Conservation (phyloP, 2,113 vertebrate species). For the Onychostoma macrolepis region DNA sequence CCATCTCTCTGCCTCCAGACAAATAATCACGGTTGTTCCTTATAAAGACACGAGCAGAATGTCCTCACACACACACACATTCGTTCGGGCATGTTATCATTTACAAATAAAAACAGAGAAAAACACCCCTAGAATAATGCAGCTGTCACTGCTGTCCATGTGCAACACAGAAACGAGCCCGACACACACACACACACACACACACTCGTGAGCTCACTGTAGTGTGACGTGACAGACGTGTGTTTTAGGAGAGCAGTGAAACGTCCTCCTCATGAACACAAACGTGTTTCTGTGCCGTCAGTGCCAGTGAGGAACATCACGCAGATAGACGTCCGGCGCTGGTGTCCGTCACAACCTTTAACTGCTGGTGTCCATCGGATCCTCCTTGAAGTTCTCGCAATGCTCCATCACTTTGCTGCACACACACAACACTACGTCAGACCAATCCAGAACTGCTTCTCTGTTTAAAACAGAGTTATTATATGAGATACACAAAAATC, state of each 20-base stretch:
- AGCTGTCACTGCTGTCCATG: background rate
- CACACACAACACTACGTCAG: background rate
- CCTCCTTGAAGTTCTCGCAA: constrained; percentile 94
- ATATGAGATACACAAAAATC: too few species aligned
- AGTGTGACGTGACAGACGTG: background rate
- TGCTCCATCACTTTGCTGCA: constrained; percentile 94
- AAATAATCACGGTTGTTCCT: background rate
- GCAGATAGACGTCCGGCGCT: background rate
- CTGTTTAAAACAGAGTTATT: too few species aligned
- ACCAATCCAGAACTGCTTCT: too few species aligned
- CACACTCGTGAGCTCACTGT: background rate
- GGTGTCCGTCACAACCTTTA: constrained; percentile 66
- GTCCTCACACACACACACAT: background rate
- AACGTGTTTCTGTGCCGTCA: background rate
- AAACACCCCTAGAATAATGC: constrained; percentile 4
- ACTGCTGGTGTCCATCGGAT: constrained; percentile 96
- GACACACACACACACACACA: background rate
- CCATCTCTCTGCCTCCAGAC: background rate
- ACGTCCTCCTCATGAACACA: background rate
- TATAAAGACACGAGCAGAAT: background rate
- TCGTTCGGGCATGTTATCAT: background rate
- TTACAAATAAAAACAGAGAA: background rate
- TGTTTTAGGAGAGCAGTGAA: background rate
- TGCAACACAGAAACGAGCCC: constrained; percentile 10
- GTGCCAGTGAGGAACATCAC: background rate